Evolutionary conservation across 2,797 vertebrate species (phyloP).

Genomic region (Coregonus ussuriensis): DNA sequence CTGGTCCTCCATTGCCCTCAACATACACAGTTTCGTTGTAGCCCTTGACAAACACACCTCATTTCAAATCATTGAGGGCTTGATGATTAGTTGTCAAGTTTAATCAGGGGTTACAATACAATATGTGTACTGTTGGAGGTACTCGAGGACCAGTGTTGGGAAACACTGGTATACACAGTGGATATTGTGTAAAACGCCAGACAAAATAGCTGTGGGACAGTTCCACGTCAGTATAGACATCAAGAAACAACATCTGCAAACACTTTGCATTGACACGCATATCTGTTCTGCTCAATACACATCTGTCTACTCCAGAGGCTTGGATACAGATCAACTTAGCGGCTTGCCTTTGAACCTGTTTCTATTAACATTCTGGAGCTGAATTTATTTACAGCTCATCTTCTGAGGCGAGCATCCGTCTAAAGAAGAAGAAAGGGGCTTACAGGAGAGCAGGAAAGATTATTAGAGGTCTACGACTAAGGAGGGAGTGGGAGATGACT

Average conservation of each 20-base stretch:
- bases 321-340: background rate
- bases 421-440: background rate
- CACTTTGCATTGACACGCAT: background rate
- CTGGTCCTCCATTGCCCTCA: no score
- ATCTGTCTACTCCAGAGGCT: background rate
- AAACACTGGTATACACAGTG: no score
- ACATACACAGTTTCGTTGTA: no score
- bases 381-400: background rate
- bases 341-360: background rate
- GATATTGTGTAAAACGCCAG: background rate
- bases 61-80: no score
- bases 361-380: background rate
- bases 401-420: background rate
- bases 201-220: background rate
- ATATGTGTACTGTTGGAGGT: no score
- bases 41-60: no score
- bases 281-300: background rate
- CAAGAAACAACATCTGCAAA: background rate
- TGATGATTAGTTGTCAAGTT: no score
- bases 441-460: slow-evolving; percentile 1
- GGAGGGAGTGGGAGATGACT: background rate
- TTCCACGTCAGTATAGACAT: background rate
- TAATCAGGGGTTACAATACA: no score
- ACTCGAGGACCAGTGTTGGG: no score
- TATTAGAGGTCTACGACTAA: background rate